A percentile compares a stretch with the other conserved stretches of the same genome.
phyloP scores from a whole-genome alignment of 2,113 vertebrate genomes.

The Apus apus region DNA sequence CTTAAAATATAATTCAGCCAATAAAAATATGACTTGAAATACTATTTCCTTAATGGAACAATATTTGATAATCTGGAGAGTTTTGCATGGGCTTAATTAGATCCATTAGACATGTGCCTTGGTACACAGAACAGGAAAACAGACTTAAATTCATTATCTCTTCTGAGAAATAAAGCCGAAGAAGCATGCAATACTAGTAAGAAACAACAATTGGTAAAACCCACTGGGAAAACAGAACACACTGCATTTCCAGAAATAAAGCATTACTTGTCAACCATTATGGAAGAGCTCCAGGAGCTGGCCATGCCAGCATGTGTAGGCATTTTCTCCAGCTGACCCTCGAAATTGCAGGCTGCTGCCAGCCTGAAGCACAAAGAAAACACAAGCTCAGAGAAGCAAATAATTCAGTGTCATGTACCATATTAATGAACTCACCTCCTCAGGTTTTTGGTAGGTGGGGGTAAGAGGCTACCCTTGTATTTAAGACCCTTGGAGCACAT shows the following conservation, averaged over 20 bases:
- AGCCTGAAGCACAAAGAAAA: not conserved
- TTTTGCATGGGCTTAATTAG: constrained; percentile 46
- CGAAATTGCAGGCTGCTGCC: not conserved
- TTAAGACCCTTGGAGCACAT: not conserved
- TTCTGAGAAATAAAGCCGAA: constrained; percentile 56
- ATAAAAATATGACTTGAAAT: constrained; percentile 51
- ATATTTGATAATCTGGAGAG: constrained; percentile 39
- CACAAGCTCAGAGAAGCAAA: not conserved
- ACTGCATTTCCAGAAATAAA: constrained; percentile 56
- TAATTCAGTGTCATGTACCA: not conserved
- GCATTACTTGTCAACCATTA: constrained; percentile 16
- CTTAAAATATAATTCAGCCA: constrained; percentile 11
- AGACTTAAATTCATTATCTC: constrained; percentile 60
- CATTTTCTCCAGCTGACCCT: constrained; percentile 40
- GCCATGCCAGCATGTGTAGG: not conserved
- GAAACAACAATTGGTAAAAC: constrained; percentile 21
- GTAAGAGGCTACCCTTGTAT: not conserved
- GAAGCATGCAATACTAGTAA: constrained; percentile 21
- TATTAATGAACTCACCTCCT: not conserved
- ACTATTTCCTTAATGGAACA: constrained; percentile 52
- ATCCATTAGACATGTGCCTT: constrained; percentile 20
- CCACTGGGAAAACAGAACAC: not conserved
- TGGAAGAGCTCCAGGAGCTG: not conserved
- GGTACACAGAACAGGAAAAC: constrained; percentile 53
- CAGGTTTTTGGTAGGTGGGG: not conserved